Evolutionary conservation across 2,113 vertebrate genomes (phyloP), one percentile per base, ranked within the genome.

Genomic region (Gobio gobio): DNA sequence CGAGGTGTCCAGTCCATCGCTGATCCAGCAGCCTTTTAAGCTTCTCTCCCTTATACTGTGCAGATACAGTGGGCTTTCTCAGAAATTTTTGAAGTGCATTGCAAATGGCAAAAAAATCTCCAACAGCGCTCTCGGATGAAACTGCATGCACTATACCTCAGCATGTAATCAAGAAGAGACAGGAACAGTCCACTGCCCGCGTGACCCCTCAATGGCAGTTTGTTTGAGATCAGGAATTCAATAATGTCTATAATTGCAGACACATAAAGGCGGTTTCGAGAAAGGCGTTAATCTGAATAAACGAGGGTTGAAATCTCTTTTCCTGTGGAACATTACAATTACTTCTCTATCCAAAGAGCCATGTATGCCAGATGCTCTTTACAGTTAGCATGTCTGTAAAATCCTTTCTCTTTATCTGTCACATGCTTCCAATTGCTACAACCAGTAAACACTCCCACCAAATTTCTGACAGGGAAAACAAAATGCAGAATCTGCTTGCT

Each of bases 81-180:
- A 45, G 36, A 14, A 84, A 76, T 13, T 77, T 85, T 36, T 85
- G 78, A 33, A 87, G 72, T 5, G 43, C 13, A n/a, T 59, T 45
- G 22, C 83, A 85, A 5, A 87, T n/a, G 8, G 20, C 22, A 22
- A 87, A 82, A n/a, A 87, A 85, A 10, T 85, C 59, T 10, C 4
- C 16, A 14, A 87, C 10, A 9, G 47, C 22, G 0, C 7, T 33
- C 20, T 85, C 83, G 4, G 33, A 8, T 6, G 70, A 54, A 72
- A 82, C 5, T 1, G 76, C 85, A 76, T 82, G 74, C 2, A 78
- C 33, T n/a, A 86, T 26, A 7, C 22, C 2, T 29, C 1, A 43
- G 7, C 2, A 1, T 70, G 33, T 40, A 70, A 40, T 70, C 33
- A 40, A 70, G 22, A 22, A 43, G 33, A 22, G 36, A 70, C 66